Percentiles rank a stretch among this genome's conserved stretches.
These are phyloP conservation scores for Pocillopora verrucosa DNA, from an alignment of 64 coral and sea anemone genomes.

Conservation along the genomic window DNA sequence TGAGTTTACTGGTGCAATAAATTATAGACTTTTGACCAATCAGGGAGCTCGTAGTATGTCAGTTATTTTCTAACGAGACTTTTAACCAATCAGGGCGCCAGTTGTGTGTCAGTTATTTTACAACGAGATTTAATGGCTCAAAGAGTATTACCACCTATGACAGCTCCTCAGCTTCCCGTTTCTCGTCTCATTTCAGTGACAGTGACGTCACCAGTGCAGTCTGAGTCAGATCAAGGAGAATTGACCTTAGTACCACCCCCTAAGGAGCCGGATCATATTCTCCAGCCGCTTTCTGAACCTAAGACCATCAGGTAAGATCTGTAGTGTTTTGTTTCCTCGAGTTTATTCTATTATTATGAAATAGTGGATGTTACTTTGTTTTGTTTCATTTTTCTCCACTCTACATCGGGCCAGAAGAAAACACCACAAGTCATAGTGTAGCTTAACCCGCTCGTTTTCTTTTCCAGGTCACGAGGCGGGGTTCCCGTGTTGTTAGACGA, in stretches of 20 bases:
- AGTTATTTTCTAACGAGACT: too few species aligned
- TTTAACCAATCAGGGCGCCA: too few species aligned
- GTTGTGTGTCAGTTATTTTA: too few species aligned
- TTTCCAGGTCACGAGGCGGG: constrained; percentile 74
- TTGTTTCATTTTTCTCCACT: neutral
- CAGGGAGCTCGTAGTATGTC: too few species aligned
- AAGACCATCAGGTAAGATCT: constrained; percentile 71
- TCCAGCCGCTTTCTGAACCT: constrained; percentile 71
- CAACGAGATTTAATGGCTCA: too few species aligned
- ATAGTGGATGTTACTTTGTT: too few species aligned
- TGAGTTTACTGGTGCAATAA: too few species aligned
- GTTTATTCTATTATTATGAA: too few species aligned
- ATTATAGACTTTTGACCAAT: too few species aligned
- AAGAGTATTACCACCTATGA: neutral
- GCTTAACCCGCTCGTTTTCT: neutral
- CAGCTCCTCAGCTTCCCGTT: neutral
- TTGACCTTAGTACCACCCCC: constrained; percentile 83
- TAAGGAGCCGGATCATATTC: constrained; percentile 86
- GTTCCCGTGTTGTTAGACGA: constrained; percentile 85
- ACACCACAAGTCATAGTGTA: too few species aligned
- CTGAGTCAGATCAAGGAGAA: constrained; percentile 77
- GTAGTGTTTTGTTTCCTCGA: neutral
- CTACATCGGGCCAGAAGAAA: too few species aligned
- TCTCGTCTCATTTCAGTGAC: constrained; percentile 56
- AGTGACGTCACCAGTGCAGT: constrained; percentile 88